A percentile compares a stretch with the other conserved stretches of the same genome.
Conservation (phyloP, 2,113 vertebrate species). For the Bubo blakistoni region DNA sequence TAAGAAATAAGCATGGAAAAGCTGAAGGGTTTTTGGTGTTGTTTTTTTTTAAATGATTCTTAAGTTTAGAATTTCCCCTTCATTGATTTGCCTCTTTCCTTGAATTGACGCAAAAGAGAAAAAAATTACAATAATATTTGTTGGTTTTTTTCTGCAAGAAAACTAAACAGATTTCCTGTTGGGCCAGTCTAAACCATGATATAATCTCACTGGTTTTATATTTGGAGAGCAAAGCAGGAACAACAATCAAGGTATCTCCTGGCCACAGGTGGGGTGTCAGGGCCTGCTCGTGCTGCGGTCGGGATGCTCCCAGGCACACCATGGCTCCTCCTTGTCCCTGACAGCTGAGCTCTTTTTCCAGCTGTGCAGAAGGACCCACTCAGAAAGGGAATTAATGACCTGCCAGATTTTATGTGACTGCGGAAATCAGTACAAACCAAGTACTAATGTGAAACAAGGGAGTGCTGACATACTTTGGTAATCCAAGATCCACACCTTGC, state of each 20-base stretch:
- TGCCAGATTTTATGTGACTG: neutral
- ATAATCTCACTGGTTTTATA: accelerated
- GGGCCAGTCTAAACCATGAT: neutral
- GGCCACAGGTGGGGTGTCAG: neutral
- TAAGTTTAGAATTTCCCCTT: neutral
- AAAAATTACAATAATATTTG: neutral
- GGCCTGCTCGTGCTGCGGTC: accelerated
- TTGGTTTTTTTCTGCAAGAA: neutral
- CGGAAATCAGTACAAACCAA: neutral
- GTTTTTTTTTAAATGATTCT: neutral
- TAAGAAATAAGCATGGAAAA: neutral
- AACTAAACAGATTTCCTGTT: neutral
- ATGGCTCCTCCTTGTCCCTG: accelerated
- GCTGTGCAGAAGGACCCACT: neutral
- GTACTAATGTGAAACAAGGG: neutral
- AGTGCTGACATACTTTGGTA: neutral
- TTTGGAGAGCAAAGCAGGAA: neutral
- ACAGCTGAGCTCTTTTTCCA: accelerated
- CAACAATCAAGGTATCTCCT: neutral
- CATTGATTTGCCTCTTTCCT: neutral
- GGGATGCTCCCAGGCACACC: neutral
- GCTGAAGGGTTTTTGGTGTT: neutral
- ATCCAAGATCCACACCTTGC: neutral
- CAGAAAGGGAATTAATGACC: neutral
- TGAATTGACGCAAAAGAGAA: neutral